These are phyloP conservation scores for Lobophora halterata DNA, from an alignment of 2,888 invertebrate species.

Conservation along the genomic window DNA sequence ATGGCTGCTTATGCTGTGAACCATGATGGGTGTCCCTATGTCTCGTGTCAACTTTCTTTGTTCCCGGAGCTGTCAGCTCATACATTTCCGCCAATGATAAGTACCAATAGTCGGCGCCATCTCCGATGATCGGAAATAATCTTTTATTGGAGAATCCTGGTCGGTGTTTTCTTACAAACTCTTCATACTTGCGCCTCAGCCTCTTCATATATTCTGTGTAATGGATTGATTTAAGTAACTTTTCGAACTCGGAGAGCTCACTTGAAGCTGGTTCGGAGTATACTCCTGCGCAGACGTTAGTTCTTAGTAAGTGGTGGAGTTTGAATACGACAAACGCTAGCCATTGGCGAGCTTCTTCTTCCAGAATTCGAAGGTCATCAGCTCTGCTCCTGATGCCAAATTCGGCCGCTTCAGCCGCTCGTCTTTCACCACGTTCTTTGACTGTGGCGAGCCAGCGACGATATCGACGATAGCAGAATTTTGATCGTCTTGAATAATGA, in stretches of 20 bases:
- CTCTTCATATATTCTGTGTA: constrained; percentile 70
- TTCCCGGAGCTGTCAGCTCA: constrained; percentile 53
- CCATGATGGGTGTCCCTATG: constrained; percentile 57
- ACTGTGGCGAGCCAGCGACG: constrained; percentile 65
- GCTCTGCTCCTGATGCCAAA: constrained; percentile 65
- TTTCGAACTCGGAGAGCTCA: constrained; percentile 67
- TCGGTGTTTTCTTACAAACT: constrained; percentile 67
- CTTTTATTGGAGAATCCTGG: constrained; percentile 67
- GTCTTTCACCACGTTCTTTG: constrained; percentile 59
- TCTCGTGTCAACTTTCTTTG: constrained; percentile 42
- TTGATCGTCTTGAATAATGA: constrained; percentile 60
- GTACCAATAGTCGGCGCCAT: constrained; percentile 73
- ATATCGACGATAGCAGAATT: constrained; percentile 66
- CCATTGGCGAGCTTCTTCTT: constrained; percentile 71
- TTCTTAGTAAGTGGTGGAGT: constrained; percentile 68
- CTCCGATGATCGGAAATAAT: constrained; percentile 70
- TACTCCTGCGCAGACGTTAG: constrained; percentile 60
- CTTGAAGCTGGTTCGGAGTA: constrained; percentile 57
- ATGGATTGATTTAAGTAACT: constrained; percentile 64
- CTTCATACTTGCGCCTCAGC: constrained; percentile 64
- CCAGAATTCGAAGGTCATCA: constrained; percentile 63
- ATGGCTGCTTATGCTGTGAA: constrained; percentile 59
- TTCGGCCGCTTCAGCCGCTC: constrained; percentile 65
- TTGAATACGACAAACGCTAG: constrained; percentile 72
- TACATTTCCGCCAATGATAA: constrained; percentile 75